Base-by-base conservation (phyloP, 2,888 invertebrate genomes). In the Diplolepis rosae region DNA sequence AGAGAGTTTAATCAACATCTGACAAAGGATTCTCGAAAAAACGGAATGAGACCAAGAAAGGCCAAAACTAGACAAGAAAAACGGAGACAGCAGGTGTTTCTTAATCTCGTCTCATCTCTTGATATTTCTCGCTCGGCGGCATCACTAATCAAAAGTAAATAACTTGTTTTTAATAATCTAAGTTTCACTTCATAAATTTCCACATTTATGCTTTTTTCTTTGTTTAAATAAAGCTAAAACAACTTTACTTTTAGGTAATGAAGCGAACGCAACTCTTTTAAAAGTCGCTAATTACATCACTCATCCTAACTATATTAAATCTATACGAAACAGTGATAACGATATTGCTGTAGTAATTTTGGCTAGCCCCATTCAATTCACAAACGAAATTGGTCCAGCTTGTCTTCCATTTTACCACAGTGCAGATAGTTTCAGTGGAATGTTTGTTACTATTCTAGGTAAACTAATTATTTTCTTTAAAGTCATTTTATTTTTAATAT, bases 321-420 rank as follows among this genome's bases (percentile, higher is more conserved):
- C 13, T 0, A 2, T 1, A 0, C 4, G 4, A 4, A 61, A 30
- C 13, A 4, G 51, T 3, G 79, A 83, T 27, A 90, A 92, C 76
- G 94, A 94, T 80, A 90, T 93, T 28, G 92, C 90, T 0, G 70
- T 94, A 0, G 42, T 76, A 39, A 82, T 78, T 45, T 83, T 91
- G 0, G 27, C 24, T 0, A 71, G 68, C 0, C 5, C 32, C 0
- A 92, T 94, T 0, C 13, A 7, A 9, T 93, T 91, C 80, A 91
- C 85, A 67, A 83, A 89, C 0, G 83, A 85, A 50, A 92, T 94
- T 1, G 92, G 92, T 0, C 93, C 94, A 0, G 92, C 88, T 24
- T 94, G 94, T 80, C 82, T 94, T 51, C 94, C 94, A 0, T 93
- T 93, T 84, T 77, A 80, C 67, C 83, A 84, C 66, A 30, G 74